Base-by-base conservation (phyloP, 2,797 vertebrate genomes). In the Anas flavirostris region DNA sequence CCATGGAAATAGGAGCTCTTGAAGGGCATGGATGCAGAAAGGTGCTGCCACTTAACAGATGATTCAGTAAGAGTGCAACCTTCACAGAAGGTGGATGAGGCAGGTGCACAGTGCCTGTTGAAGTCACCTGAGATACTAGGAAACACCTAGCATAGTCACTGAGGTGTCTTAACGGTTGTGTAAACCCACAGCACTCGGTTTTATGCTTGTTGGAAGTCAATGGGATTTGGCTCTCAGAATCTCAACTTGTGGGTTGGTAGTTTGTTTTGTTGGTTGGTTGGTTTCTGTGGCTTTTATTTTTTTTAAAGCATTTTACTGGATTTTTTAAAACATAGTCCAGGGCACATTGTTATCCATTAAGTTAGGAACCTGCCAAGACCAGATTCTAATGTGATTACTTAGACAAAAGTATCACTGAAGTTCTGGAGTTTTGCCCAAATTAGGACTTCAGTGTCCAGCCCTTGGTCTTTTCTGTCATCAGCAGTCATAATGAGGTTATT, bases 391-490 rank as follows among this genome's bases (percentile, higher is more conserved):
- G 52, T 67, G 66, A 91, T 91, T 76, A 39, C 43, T 92, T 59
- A 85, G 87, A 76, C 67, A 86, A 86, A 96, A 77, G 39, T 53
- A 56, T 67, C 59, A 23, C 4, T 77, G 75, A 29, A n/a, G 4
- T 37, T 48, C 73, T 86, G 91, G 93, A 93, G 28, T 72, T 58
- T 29, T 92, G 94, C 94, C 94, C 80, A 90, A 46, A 56, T 64
- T 26, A 64, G 74, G 59, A 63, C 29, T 91, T 73, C 43, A 41
- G 17, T 1, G 46, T 82, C 68, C 75, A 78, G 31, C 52, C 31
- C 56, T 82, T 53, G n/a, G 31, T 37, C 33, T 84, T 92, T 94
- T 19, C 41, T 90, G 86, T 52, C 84, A 93, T 39, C 91, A 90
- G 64, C 44, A 76, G 23, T 86, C 67, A 58, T 58, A 90, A 86